A percentile compares a stretch with the other conserved stretches of the same genome.
phyloP scores from a whole-genome alignment of 2,888 invertebrate species.

The Phania funesta region DNA sequence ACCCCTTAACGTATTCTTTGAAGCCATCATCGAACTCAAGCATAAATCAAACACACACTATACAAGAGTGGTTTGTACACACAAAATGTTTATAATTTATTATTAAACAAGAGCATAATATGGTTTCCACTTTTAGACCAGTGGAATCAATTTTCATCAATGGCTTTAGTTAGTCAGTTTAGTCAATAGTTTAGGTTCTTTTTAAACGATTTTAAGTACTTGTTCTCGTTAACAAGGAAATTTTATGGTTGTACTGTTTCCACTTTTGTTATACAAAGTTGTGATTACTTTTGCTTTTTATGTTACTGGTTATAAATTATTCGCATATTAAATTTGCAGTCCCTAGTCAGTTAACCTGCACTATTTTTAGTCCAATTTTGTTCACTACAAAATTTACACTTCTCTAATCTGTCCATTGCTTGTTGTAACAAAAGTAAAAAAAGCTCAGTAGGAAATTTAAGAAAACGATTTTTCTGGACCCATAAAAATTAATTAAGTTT shows the following conservation, averaged over 20 bases:
- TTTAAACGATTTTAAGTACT: constrained; percentile 13
- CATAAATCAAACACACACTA: no score
- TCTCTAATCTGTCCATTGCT: background rate
- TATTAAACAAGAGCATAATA: no score
- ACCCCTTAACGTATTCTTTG: no score
- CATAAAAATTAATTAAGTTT: no score
- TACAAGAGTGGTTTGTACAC: no score
- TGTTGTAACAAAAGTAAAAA: background rate
- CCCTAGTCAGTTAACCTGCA: constrained; percentile 68
- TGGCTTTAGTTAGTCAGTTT: background rate
- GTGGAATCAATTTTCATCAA: constrained; percentile 25
- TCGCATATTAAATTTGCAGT: constrained; percentile 64
- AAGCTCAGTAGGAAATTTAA: constrained; percentile 19
- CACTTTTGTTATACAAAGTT: constrained; percentile 4
- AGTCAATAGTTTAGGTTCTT: background rate
- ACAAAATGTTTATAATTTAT: no score
- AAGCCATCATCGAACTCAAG: no score
- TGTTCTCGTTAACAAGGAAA: constrained; percentile 41
- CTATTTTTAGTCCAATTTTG: background rate
- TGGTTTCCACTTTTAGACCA: no score
- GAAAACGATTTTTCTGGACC: no score
- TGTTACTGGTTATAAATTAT: constrained; percentile 54
- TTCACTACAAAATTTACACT: constrained; percentile 12
- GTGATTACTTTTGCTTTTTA: background rate
- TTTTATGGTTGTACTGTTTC: constrained; percentile 32